phyloP scores from a whole-genome alignment of 2,888 invertebrate genomes.

The Pammene fasciana region DNA sequence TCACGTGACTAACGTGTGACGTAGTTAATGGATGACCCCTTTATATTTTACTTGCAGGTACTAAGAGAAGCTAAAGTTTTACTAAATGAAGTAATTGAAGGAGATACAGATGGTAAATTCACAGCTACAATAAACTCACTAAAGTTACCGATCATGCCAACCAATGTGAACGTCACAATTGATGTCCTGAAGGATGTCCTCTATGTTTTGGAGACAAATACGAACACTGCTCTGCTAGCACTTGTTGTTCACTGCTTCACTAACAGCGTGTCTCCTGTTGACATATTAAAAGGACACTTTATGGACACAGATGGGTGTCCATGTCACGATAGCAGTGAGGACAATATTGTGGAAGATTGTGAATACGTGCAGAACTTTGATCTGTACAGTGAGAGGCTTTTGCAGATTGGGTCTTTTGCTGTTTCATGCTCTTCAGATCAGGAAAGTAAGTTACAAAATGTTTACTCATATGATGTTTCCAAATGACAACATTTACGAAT shows the following conservation, averaged over 20 bases:
- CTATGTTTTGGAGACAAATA: constrained; percentile 85
- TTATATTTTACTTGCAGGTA: constrained; percentile 66
- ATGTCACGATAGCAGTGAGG: constrained; percentile 53
- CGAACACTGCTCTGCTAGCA: constrained; percentile 85
- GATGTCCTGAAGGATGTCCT: constrained; percentile 85
- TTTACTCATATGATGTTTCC: not conserved
- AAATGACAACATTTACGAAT: too few species aligned
- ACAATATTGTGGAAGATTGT: constrained; percentile 72
- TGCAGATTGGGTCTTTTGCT: constrained; percentile 89
- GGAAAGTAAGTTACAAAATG: constrained; percentile 59
- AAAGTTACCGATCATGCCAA: constrained; percentile 72
- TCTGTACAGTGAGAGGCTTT: constrained; percentile 85
- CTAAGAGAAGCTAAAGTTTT: constrained; percentile 78
- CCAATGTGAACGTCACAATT: constrained; percentile 80
- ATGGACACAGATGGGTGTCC: constrained; percentile 53
- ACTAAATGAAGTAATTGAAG: constrained; percentile 69
- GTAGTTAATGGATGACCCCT: too few species aligned
- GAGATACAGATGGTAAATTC: constrained; percentile 74
- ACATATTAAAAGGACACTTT: constrained; percentile 65
- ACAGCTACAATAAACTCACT: constrained; percentile 65
- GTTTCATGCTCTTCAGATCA: constrained; percentile 82
- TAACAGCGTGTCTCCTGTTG: constrained; percentile 59
- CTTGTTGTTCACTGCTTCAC: constrained; percentile 78
- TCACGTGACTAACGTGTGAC: too few species aligned
- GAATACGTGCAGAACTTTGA: constrained; percentile 85